Evolutionary conservation across 2,797 vertebrate species (phyloP).

Genomic region (Pristis pectinata): DNA sequence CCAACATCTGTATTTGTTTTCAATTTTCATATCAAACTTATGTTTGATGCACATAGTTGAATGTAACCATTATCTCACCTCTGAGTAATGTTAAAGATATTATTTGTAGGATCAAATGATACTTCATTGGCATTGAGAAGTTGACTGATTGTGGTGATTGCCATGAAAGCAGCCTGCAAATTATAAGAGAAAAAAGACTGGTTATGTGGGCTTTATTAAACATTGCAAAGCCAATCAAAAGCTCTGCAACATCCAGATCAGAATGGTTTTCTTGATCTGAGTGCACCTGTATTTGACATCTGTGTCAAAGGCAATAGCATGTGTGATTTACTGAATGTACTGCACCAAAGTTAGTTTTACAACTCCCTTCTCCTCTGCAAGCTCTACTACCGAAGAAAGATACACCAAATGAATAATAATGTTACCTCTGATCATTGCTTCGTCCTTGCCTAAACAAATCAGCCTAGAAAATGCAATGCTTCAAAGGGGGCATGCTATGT

Average conservation of each 20-base stretch:
- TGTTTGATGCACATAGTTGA: constrained; percentile 33
- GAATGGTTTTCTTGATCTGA: neutral
- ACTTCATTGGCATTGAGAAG: constrained; percentile 47
- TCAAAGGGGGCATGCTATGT: too few species aligned
- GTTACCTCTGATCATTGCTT: too few species aligned
- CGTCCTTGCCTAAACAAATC: too few species aligned
- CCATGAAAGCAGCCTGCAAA: constrained; percentile 44
- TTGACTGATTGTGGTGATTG: constrained; percentile 49
- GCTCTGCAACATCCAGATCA: neutral
- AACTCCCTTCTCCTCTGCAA: too few species aligned
- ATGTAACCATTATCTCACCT: constrained; percentile 30
- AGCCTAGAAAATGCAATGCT: too few species aligned
- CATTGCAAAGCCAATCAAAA: neutral
- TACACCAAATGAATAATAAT: too few species aligned
- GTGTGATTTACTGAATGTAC: neutral
- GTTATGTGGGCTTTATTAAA: neutral
- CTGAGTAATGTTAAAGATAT: constrained; percentile 2
- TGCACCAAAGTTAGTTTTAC: neutral
- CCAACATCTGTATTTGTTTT: too few species aligned
- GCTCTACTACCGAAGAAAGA: too few species aligned
- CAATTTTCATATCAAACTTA: too few species aligned
- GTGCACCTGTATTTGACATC: neutral
- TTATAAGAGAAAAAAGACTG: neutral
- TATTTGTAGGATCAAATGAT: constrained; percentile 41
- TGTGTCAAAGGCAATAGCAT: neutral